Evolutionary conservation across 2,113 vertebrate species (phyloP).

Genomic region (Phoenicopterus ruber): DNA sequence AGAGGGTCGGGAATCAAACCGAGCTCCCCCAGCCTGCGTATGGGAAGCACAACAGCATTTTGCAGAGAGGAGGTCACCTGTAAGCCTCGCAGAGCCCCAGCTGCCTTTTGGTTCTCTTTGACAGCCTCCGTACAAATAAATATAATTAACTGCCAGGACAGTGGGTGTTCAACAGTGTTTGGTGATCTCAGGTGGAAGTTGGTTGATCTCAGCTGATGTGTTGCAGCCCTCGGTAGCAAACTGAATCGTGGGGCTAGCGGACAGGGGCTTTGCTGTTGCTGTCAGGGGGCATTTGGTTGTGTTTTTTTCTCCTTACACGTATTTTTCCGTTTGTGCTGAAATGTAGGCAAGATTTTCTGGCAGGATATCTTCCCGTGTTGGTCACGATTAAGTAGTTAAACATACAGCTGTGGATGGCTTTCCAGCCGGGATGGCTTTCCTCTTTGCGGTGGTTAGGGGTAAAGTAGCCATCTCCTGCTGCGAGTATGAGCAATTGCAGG

Average conservation of each 20-base stretch:
- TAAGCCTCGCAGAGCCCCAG: background rate
- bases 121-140: background rate
- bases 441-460: background rate
- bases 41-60: background rate
- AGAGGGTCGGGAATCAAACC: background rate
- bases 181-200: background rate
- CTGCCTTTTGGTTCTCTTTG: background rate
- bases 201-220: background rate
- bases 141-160: background rate
- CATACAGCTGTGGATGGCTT: background rate
- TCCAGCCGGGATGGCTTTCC: conserved; percentile 17
- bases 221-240: background rate
- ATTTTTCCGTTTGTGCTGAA: conserved; percentile 5
- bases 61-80: background rate
- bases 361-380: conserved; percentile 9
- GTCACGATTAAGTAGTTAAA: conserved; percentile 39
- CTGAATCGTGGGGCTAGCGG: background rate
- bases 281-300: background rate
- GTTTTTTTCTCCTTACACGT: background rate
- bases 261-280: background rate
- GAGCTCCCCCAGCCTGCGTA: rapidly evolving
- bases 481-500: background rate
- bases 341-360: conserved; percentile 10
- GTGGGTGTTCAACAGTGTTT: background rate
- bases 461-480: conserved; percentile 36